Conservation (phyloP, 2,797 vertebrate species). For the Trachurus trachurus region DNA sequence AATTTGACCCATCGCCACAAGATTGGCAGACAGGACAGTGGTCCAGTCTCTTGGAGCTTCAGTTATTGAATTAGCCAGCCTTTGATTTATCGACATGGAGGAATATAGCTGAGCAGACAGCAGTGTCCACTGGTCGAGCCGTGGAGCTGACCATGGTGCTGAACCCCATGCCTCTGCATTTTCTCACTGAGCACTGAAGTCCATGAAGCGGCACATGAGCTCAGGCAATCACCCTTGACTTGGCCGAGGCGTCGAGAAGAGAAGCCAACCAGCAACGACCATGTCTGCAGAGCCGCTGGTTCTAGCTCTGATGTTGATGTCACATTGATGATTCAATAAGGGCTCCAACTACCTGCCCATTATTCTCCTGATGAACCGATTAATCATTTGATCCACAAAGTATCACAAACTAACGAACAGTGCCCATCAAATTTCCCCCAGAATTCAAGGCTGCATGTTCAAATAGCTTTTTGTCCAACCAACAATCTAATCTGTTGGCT, state of each 20-base stretch:
- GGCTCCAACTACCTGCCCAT: neutral
- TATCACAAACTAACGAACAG: neutral
- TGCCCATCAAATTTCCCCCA: neutral
- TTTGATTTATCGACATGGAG: constrained; percentile 71
- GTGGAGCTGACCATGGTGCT: constrained; percentile 69
- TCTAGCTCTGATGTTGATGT: constrained; percentile 32
- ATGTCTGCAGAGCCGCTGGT: constrained; percentile 38
- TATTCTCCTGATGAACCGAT: neutral
- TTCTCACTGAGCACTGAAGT: constrained; percentile 58
- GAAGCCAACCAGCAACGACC: constrained; percentile 53
- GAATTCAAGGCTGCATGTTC: neutral
- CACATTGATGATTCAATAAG: constrained; percentile 37
- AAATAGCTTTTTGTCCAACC: neutral
- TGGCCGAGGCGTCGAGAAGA: constrained; percentile 46
- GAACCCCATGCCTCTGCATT: constrained; percentile 55
- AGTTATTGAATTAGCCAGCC: constrained; percentile 70
- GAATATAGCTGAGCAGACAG: constrained; percentile 64
- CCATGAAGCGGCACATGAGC: constrained; percentile 58
- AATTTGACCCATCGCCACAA: constrained; percentile 52
- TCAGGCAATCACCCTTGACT: constrained; percentile 57
- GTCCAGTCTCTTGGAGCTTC: constrained; percentile 75
- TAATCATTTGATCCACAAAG: neutral
- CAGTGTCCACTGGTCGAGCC: constrained; percentile 39
- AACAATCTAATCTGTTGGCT: neutral
- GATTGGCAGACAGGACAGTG: constrained; percentile 60